Evolutionary conservation across 2,113 vertebrate species (phyloP).

Genomic region (Cygnus atratus): DNA sequence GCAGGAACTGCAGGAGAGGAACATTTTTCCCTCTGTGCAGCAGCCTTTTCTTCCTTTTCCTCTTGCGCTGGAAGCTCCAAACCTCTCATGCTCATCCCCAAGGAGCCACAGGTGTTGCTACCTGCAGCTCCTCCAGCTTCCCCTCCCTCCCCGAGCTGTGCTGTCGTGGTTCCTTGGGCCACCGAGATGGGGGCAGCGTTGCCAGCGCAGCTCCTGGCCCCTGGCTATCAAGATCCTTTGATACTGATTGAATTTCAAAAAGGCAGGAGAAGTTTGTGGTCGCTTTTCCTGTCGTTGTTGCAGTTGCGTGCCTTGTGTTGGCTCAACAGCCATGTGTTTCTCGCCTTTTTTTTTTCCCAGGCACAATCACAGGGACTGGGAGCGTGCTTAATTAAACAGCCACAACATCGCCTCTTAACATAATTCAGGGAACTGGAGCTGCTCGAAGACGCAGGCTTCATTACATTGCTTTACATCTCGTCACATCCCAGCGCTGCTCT

Average conservation of each 20-base stretch:
- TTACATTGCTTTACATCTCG: not conserved
- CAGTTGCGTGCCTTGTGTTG: not conserved
- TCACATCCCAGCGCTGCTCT: not conserved
- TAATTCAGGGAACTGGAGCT: not conserved
- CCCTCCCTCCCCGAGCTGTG: not conserved
- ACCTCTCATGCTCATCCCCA: fast-evolving
- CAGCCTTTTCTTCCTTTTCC: not conserved
- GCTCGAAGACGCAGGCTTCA: not conserved
- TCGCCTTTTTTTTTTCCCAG: not conserved
- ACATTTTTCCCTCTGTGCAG: not conserved
- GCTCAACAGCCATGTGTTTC: not conserved
- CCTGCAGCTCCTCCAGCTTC: not conserved
- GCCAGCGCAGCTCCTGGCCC: not conserved
- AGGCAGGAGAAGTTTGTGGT: not conserved
- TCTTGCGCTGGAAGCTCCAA: not conserved
- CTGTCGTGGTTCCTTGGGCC: not conserved
- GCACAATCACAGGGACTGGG: not conserved
- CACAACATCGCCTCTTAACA: not conserved
- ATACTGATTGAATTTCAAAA: not conserved
- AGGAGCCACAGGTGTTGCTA: not conserved
- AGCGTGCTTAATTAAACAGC: not conserved
- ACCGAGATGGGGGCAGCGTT: not conserved
- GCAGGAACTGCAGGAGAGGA: not conserved
- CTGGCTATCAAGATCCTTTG: not conserved
- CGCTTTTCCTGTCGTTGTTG: not conserved